Conservation (phyloP, 2,888 invertebrate genomes). For the Lepidocyrtinus sp. region DNA sequence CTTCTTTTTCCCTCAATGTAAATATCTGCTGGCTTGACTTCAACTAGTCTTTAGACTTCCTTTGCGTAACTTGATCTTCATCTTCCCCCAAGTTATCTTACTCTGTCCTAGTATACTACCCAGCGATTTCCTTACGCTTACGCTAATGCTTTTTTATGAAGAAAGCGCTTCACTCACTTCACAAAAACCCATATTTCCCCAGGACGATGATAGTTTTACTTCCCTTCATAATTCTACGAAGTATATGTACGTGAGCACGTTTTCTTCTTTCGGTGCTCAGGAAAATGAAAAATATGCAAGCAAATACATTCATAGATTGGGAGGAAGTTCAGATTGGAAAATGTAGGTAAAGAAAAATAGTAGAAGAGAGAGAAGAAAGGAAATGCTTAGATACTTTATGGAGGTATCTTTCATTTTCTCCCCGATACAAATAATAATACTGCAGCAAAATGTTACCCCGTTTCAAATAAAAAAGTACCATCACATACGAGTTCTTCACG, state of each 20-base stretch:
- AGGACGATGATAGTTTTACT: too few species aligned
- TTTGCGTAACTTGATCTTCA: conserved; percentile 44
- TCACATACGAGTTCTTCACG: not conserved
- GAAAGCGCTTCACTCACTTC: not conserved
- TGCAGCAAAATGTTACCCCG: not conserved
- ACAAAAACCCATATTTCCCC: too few species aligned
- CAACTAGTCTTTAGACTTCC: not conserved
- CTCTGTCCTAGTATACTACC: too few species aligned
- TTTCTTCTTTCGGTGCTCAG: too few species aligned
- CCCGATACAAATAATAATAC: conserved; percentile 3
- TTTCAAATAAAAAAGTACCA: not conserved
- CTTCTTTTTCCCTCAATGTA: not conserved
- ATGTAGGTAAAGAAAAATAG: conserved; percentile 8
- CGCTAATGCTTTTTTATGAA: too few species aligned
- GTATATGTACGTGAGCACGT: too few species aligned
- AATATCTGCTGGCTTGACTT: not conserved
- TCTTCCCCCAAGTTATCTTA: too few species aligned
- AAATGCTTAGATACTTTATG: not conserved
- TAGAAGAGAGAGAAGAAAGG: too few species aligned
- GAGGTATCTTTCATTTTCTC: not conserved
- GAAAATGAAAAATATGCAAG: too few species aligned
- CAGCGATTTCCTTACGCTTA: too few species aligned
- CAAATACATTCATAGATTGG: too few species aligned
- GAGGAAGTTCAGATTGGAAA: not conserved
- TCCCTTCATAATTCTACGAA: too few species aligned